Evolutionary conservation across 2,888 invertebrate species (phyloP), one percentile per base, ranked within the genome.

Genomic region (Lacanobia wlatinum): DNA sequence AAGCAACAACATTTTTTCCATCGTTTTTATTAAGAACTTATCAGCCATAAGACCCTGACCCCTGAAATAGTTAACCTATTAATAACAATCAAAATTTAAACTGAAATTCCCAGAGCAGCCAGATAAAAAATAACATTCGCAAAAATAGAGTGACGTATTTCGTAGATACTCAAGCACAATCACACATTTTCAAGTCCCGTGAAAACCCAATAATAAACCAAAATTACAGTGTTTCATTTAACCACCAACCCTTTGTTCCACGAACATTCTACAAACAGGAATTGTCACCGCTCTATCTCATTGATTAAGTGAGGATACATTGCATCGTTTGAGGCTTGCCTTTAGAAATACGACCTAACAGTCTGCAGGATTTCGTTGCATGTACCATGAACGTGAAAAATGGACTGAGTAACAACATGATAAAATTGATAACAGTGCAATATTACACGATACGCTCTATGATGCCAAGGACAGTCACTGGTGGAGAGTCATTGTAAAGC

Each of bases 231-330:
- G 43, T 65, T 59, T 55, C 61, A 69, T 63, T 70, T 28, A 14
- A 64, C 50, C 64, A 62, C n/a, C 18, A 10, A 21, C 10, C 73
- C 70, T 77, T 80, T 72, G 73, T 72, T 67, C 61, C 40, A 14
- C 4, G 46, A 67, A 59, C 53, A 58, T 70, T 73, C 66, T 67
- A 56, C 52, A 40, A 56, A 73, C 52, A 34, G 58, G 40, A 63
- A 71, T 70, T 67, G 85, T 85, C 82, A 80, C 61, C 69, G 75
- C 73, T 80, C 83, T 87, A 88, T 85, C 88, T 83, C 80, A 82
- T 87, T 88, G 87, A 88, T 87, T 87, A 87, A 86, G 79, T 84
- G 84, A 79, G 78, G 67, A 73, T 80, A 83, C 71, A 73, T 82
- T 72, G 75, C 76, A 73, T 18, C 63, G 70, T 52, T 66, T 62